These are phyloP conservation scores for Pipa parva DNA, from an alignment of 2,113 vertebrate species.

Conservation along the genomic window DNA sequence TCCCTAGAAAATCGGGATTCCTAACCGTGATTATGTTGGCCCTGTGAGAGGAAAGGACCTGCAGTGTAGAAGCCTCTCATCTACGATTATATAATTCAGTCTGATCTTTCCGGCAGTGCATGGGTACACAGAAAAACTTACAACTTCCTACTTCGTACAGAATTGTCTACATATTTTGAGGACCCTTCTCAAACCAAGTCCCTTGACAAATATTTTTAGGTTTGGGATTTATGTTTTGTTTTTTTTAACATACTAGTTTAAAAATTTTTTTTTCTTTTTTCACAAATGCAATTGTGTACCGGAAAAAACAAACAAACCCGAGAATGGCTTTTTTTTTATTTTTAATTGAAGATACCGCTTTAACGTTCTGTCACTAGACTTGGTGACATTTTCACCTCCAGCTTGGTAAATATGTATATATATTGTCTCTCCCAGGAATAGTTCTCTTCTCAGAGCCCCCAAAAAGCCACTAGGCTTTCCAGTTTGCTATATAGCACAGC, in stretches of 20 bases:
- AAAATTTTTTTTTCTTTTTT: neutral
- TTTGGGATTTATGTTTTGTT: neutral
- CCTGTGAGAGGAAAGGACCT: neutral
- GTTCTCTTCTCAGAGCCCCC: neutral
- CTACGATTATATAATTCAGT: neutral
- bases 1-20: constrained; percentile 76
- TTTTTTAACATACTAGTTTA: neutral
- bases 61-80: neutral
- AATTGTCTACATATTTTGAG: neutral
- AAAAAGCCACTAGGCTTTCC: neutral
- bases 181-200: neutral
- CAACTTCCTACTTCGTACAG: neutral
- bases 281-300: neutral
- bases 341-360: constrained; percentile 15
- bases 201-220: neutral
- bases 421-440: neutral
- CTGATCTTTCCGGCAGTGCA: neutral
- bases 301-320: neutral
- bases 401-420: constrained; percentile 28
- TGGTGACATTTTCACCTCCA: constrained; percentile 4
- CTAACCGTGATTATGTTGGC: constrained; percentile 7
- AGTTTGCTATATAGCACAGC: neutral
- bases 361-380: neutral
- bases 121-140: neutral
- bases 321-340: constrained; percentile 19